phyloP scores from a whole-genome alignment of 2,888 invertebrate species.

The Sarcophaga subvicina region DNA sequence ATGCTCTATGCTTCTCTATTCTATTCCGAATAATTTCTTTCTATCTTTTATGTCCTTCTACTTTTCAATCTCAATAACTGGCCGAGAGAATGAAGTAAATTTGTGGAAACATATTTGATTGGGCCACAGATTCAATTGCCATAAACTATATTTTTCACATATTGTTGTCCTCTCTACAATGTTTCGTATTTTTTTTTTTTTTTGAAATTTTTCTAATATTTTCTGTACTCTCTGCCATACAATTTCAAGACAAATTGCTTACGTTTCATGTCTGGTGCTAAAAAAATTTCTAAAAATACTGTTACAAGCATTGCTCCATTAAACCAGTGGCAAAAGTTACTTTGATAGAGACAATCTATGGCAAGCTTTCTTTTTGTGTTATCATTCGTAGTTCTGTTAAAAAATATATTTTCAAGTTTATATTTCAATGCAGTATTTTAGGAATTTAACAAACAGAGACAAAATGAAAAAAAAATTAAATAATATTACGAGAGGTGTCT shows the following conservation, averaged over 20 bases:
- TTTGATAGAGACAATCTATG: constrained; percentile 45
- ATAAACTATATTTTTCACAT: constrained; percentile 19
- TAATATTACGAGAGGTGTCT: background rate
- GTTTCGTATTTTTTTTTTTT: too few species aligned
- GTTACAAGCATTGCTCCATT: constrained; percentile 30
- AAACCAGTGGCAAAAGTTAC: constrained; percentile 47
- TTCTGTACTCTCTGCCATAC: constrained; percentile 2
- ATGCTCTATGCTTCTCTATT: background rate
- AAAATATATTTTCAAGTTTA: constrained; percentile 10
- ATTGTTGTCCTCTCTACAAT: background rate
- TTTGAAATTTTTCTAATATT: constrained; percentile 5
- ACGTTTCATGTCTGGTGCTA: constrained; percentile 49
- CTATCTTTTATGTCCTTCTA: background rate
- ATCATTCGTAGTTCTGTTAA: constrained; percentile 8
- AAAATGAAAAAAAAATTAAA: background rate
- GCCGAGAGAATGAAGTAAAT: constrained; percentile 24
- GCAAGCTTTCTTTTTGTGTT: constrained; percentile 20
- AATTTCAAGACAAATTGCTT: constrained; percentile 54
- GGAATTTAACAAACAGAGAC: constrained; percentile 1
- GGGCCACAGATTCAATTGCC: constrained; percentile 50
- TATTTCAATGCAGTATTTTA: constrained; percentile 56
- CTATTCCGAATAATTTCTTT: background rate
- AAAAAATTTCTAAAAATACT: constrained; percentile 4
- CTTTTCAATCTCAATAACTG: constrained; percentile 3
- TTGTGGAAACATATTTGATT: constrained; percentile 44